Percentiles rank a stretch among this genome's conserved stretches.
Evolutionary conservation across 2,888 invertebrate genomes (phyloP).

Genomic region (Clistopyga incitator): DNA sequence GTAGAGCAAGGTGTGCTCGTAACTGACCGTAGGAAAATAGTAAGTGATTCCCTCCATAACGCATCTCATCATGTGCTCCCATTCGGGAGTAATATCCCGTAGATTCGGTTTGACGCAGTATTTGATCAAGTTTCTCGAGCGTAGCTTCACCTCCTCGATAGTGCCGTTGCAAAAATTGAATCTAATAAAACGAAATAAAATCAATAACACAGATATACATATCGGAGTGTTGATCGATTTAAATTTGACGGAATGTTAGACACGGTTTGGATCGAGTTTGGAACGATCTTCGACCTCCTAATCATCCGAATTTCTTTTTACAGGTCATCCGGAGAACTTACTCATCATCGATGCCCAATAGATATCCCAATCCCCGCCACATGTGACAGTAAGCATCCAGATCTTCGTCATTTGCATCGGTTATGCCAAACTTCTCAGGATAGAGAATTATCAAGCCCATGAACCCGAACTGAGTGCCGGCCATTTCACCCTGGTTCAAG

Average conservation of each 20-base stretch:
- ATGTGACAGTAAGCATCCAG: conserved; percentile 85
- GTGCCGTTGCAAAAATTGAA: conserved; percentile 83
- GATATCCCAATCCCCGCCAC: conserved; percentile 85
- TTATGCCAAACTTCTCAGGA: conserved; percentile 83
- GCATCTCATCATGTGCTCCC: conserved; percentile 84
- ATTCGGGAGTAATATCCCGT: conserved; percentile 77
- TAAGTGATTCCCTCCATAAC: conserved; percentile 78
- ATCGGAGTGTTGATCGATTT: no score
- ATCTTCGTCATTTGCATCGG: conserved; percentile 82
- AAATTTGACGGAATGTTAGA: no score
- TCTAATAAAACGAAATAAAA: conserved; percentile 60
- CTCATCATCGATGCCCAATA: conserved; percentile 84
- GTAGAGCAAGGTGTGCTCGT: conserved; percentile 76
- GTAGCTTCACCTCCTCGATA: conserved; percentile 77
- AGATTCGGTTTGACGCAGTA: conserved; percentile 80
- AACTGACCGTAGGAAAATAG: conserved; percentile 76
- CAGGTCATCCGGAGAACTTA: background rate
- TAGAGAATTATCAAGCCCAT: conserved; percentile 84
- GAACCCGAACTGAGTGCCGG: conserved; percentile 85
- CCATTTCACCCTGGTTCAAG: conserved; percentile 86
- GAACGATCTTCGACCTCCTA: no score
- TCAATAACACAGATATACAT: background rate
- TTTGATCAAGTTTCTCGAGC: conserved; percentile 76
- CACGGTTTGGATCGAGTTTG: no score
- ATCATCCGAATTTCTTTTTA: background rate